A percentile compares a stretch with the other conserved stretches of the same genome.
Evolutionary conservation across 2,113 vertebrate genomes (phyloP).

Genomic region (Drymodes brunneopygia): DNA sequence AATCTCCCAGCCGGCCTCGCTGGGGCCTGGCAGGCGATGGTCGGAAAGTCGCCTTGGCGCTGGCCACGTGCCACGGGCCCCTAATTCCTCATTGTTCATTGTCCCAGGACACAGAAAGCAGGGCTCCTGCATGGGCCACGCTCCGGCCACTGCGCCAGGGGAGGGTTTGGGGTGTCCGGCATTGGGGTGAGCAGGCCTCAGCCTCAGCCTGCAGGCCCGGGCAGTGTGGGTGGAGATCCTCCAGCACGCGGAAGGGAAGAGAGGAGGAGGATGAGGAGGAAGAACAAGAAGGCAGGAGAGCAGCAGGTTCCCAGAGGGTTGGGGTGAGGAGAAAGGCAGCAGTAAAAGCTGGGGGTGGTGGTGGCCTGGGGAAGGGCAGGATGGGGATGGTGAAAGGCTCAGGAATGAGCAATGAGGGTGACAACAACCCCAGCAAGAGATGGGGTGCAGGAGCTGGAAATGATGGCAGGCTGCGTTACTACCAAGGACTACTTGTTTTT

Average conservation of each 20-base stretch:
- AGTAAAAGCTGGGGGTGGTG: not conserved
- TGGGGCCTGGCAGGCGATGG: not conserved
- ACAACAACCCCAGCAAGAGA: no score
- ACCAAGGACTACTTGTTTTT: not conserved
- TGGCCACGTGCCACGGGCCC: not conserved
- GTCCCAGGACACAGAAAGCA: constrained; percentile 6
- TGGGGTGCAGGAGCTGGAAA: not conserved
- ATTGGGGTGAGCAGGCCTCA: fast-evolving
- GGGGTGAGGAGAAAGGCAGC: not conserved
- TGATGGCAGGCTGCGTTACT: not conserved
- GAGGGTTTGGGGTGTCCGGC: not conserved
- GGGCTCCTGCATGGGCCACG: not conserved
- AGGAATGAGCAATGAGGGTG: not conserved
- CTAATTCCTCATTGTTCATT: constrained; percentile 51
- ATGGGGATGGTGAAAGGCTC: not conserved
- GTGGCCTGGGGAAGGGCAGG: not conserved
- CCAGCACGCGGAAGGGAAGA: fast-evolving
- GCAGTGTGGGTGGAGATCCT: not conserved
- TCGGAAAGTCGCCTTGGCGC: not conserved
- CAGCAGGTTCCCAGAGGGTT: not conserved
- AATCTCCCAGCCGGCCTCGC: not conserved
- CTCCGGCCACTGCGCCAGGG: fast-evolving
- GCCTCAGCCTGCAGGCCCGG: fast-evolving
- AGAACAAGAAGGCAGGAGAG: not conserved
- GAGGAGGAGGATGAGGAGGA: not conserved